Percentiles rank a stretch among this genome's conserved stretches.
Evolutionary conservation across 2,113 vertebrate species (phyloP).

Genomic region (Athene cunicularia): DNA sequence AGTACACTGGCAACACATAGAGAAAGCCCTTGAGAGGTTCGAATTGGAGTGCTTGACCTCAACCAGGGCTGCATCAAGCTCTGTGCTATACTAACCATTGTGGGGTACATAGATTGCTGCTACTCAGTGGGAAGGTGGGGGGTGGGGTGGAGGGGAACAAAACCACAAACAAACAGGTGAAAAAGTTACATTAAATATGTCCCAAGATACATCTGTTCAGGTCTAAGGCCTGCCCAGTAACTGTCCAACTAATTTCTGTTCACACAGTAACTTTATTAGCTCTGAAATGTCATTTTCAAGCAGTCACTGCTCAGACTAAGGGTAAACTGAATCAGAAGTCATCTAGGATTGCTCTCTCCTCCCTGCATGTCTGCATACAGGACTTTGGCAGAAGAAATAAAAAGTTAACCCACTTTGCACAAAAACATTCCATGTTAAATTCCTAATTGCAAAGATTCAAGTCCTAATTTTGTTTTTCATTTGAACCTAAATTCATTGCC

Average conservation of each 20-base stretch:
- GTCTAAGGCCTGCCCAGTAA: not conserved
- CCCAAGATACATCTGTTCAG: not conserved
- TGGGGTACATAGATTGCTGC: slow-evolving; percentile 19
- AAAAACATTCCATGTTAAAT: not conserved
- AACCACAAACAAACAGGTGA: not conserved
- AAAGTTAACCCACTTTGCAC: not conserved
- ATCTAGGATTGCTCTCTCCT: not conserved
- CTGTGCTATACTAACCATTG: slow-evolving; percentile 37
- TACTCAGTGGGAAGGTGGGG: not conserved
- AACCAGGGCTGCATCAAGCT: slow-evolving; percentile 59
- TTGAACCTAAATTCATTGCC: not conserved
- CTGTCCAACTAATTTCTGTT: not conserved
- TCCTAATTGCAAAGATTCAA: not conserved
- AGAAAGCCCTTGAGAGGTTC: slow-evolving; percentile 80
- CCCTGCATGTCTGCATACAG: not conserved
- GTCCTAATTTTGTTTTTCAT: not conserved
- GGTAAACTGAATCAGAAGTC: not conserved
- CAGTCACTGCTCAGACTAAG: not conserved
- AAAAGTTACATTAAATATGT: not conserved
- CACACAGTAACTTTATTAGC: not conserved
- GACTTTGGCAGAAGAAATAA: not conserved
- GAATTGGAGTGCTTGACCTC: slow-evolving; percentile 80
- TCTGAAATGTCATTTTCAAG: not conserved
- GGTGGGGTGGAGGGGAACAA: no score
- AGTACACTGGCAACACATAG: slow-evolving; percentile 80